phyloP scores from a whole-genome alignment of 2,113 vertebrate species.

The Xenopus borealis region DNA sequence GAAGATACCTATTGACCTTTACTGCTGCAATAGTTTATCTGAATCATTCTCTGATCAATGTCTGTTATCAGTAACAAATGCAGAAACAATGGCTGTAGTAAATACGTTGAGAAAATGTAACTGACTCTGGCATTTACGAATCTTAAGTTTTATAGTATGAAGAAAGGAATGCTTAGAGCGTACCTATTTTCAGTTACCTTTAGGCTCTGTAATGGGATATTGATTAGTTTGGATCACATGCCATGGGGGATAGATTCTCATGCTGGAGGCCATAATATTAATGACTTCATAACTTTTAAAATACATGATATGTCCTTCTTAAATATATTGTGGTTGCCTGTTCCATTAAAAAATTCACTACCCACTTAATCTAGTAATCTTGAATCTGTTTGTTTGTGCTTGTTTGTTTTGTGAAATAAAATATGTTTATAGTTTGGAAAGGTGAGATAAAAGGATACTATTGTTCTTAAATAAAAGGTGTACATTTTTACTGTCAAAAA shows the following conservation, averaged over 20 bases:
- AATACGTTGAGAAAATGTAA: slow-evolving; percentile 26
- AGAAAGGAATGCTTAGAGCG: slow-evolving; percentile 39
- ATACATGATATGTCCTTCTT: slow-evolving; percentile 60
- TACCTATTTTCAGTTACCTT: slow-evolving; percentile 45
- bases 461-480: too few species aligned
- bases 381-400: too few species aligned
- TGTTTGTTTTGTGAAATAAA: too few species aligned
- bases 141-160: slow-evolving; percentile 39
- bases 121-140: slow-evolving; percentile 41
- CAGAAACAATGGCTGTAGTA: slow-evolving; percentile 54
- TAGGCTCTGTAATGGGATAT: slow-evolving; percentile 84
- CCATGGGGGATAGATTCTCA: slow-evolving; percentile 75
- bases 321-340: slow-evolving; percentile 30
- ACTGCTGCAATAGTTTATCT: slow-evolving; percentile 61
- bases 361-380: too few species aligned
- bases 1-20: slow-evolving; percentile 68
- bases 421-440: too few species aligned
- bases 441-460: too few species aligned
- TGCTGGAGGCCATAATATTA: slow-evolving; percentile 82
- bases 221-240: slow-evolving; percentile 86
- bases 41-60: slow-evolving; percentile 30
- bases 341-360: neutral
- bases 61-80: slow-evolving; percentile 14
- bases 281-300: slow-evolving; percentile 68
- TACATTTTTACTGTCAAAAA: too few species aligned